phyloP scores from a whole-genome alignment of 2,888 invertebrate species.

The Drosophila borborema region DNA sequence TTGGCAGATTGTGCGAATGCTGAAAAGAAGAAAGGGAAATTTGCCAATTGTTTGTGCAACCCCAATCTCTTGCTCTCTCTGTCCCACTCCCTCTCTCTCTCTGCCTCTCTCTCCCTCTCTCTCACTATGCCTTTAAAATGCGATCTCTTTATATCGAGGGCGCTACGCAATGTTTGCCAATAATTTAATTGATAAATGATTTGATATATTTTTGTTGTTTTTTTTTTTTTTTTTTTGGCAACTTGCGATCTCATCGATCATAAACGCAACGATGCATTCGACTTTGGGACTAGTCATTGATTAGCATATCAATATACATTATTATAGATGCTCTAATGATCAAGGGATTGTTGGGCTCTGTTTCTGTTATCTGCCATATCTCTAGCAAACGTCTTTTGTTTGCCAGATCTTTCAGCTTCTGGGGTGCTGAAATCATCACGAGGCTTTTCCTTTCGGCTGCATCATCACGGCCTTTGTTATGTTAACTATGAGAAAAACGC shows the following conservation, averaged over 20 bases:
- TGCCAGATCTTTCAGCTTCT: conserved; percentile 52
- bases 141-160: conserved; percentile 53
- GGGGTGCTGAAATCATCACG: conserved; percentile 80
- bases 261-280: conserved; percentile 44
- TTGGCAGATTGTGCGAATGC: conserved; percentile 64
- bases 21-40: conserved; percentile 37
- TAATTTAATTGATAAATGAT: conserved; percentile 82
- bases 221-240: conserved; percentile 40
- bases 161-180: conserved; percentile 78
- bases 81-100: background rate
- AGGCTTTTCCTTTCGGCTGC: conserved; percentile 48
- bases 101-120: background rate
- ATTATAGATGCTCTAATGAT: conserved; percentile 73
- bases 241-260: conserved; percentile 68
- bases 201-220: conserved; percentile 47
- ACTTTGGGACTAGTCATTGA: conserved; percentile 54
- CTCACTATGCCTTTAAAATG: conserved; percentile 12
- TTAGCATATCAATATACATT: conserved; percentile 77
- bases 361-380: conserved; percentile 35
- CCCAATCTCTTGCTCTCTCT: conserved; percentile 26
- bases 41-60: conserved; percentile 52
- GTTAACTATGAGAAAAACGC: conserved; percentile 74
- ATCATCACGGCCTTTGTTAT: conserved; percentile 78
- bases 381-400: conserved; percentile 33
- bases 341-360: conserved; percentile 72